Evolutionary conservation across 2,888 invertebrate species (phyloP).

Genomic region (Drosophila mimetica): DNA sequence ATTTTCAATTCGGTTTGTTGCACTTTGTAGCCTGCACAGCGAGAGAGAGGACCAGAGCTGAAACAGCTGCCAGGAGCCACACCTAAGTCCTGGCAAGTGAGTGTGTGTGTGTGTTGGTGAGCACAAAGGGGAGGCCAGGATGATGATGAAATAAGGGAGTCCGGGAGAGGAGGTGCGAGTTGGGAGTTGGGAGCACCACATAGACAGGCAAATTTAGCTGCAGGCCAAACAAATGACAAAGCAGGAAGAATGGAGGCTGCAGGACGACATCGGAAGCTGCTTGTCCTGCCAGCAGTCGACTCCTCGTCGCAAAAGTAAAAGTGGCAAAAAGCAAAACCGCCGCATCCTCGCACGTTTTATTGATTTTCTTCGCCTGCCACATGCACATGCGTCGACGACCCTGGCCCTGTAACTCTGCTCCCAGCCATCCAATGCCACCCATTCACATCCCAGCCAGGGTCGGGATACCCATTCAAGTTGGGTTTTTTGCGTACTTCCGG

Average conservation of each 20-base stretch:
- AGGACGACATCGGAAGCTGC: conserved; percentile 63
- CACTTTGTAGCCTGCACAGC: conserved; percentile 63
- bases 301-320: conserved; percentile 69
- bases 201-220: conserved; percentile 70
- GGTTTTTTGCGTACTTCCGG: conserved; percentile 66
- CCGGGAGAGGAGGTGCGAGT: not conserved
- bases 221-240: conserved; percentile 77
- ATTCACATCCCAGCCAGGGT: not conserved
- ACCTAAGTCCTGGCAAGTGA: conserved; percentile 64
- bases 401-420: conserved; percentile 26
- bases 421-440: not conserved
- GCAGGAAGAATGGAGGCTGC: conserved; percentile 39
- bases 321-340: conserved; percentile 59
- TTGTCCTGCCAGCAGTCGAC: conserved; percentile 75
- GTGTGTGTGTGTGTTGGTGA: conserved; percentile 10
- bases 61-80: conserved; percentile 74
- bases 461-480: conserved; percentile 26
- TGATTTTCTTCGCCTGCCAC: conserved; percentile 72
- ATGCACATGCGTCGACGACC: conserved; percentile 75
- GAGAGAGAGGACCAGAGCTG: conserved; percentile 18
- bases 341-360: conserved; percentile 73
- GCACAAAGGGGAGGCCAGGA: conserved; percentile 25
- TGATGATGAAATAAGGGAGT: conserved; percentile 17
- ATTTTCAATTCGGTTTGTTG: conserved; percentile 76
- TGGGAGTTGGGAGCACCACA: conserved; percentile 18